phyloP scores from a whole-genome alignment of 2,113 vertebrate species.

The Pseudopodoces humilis region DNA sequence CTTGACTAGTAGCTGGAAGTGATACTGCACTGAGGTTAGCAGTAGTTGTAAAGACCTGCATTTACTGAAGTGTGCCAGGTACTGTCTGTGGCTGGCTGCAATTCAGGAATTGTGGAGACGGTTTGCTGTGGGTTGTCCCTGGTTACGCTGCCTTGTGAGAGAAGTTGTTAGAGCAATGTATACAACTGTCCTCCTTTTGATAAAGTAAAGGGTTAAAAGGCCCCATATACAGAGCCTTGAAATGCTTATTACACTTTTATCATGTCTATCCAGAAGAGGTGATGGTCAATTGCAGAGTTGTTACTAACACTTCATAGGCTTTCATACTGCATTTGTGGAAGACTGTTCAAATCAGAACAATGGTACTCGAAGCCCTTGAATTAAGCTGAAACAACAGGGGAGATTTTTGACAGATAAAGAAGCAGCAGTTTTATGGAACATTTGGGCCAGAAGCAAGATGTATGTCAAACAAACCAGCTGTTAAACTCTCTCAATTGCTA shows the following conservation, averaged over 20 bases:
- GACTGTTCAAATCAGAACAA: background rate
- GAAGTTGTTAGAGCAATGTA: background rate
- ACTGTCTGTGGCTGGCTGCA: background rate
- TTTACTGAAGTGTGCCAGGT: background rate
- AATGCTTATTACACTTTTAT: constrained; percentile 57
- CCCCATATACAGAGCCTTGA: constrained; percentile 41
- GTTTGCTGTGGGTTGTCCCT: background rate
- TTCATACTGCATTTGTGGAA: constrained; percentile 48
- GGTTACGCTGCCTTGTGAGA: background rate
- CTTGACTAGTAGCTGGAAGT: background rate
- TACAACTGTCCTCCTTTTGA: background rate
- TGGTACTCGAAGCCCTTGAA: constrained; percentile 46
- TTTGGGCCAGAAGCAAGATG: background rate
- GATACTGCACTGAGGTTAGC: background rate
- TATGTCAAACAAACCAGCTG: background rate
- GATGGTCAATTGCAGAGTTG: constrained; percentile 24
- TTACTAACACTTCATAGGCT: constrained; percentile 25
- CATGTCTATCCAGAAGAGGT: constrained; percentile 31
- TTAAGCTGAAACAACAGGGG: constrained; percentile 31
- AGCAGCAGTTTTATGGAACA: background rate
- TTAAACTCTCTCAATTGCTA: background rate
- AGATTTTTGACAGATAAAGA: constrained; percentile 5
- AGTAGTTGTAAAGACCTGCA: background rate
- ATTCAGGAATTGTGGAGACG: background rate
- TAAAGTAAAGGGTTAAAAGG: constrained; percentile 23